A percentile compares a stretch with the other conserved stretches of the same genome.
Conservation (phyloP, 2,888 invertebrate genomes). For the Choreutis nemorana region DNA sequence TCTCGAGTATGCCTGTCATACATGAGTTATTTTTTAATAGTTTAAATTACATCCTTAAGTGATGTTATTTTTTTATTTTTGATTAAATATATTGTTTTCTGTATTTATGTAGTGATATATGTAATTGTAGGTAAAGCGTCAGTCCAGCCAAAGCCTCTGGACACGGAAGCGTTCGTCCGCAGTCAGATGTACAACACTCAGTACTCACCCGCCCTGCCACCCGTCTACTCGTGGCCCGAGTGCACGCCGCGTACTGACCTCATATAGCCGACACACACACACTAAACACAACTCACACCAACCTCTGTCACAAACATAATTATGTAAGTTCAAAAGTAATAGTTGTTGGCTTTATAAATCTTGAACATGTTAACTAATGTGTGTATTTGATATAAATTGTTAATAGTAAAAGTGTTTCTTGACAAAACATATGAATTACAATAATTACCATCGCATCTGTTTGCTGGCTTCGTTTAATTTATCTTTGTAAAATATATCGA, state of each 20-base stretch:
- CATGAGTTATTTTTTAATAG: too few relatives aligned
- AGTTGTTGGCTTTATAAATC: too few relatives aligned
- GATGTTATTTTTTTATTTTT: too few relatives aligned
- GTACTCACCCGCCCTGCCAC: conserved; percentile 75
- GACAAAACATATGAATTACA: not conserved
- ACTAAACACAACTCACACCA: too few relatives aligned
- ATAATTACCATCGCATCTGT: conserved; percentile 1
- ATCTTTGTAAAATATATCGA: conserved; percentile 1
- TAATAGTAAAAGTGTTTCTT: too few relatives aligned
- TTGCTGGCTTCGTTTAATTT: conserved; percentile 2
- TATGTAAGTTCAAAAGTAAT: too few relatives aligned
- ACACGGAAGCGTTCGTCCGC: conserved; percentile 77
- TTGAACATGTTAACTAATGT: too few relatives aligned
- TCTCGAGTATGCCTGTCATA: too few relatives aligned
- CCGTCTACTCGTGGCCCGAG: conserved; percentile 63
- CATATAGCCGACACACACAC: conserved; percentile 19
- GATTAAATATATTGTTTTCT: too few relatives aligned
- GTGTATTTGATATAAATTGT: too few relatives aligned
- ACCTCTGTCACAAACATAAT: conserved; percentile 6
- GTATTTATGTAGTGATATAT: too few relatives aligned
- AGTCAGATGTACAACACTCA: conserved; percentile 82
- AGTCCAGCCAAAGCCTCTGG: conserved; percentile 78
- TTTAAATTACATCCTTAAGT: too few relatives aligned
- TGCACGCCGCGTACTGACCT: conserved; percentile 23
- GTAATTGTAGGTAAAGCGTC: conserved; percentile 73